Evolutionary conservation across 2,888 invertebrate species (phyloP), one percentile per base, ranked within the genome.

Genomic region (Drosophila algonquin): DNA sequence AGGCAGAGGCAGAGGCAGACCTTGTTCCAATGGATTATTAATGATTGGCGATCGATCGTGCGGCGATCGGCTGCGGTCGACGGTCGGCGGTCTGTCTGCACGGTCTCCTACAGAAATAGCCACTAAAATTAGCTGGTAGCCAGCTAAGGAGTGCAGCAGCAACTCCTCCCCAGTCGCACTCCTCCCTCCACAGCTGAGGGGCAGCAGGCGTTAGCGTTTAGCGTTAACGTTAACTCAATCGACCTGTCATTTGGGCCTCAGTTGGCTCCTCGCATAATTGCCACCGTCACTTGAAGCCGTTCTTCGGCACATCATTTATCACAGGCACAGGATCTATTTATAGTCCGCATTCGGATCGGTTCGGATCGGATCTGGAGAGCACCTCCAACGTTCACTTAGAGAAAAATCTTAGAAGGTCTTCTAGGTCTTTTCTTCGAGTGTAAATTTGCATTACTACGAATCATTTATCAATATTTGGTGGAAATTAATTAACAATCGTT

Each of bases 241-340:
- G 90, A 90, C 90, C 90, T 90, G 89, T 90, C 90, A 90, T 89
- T 90, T 88, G 81, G 82, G 75, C 79, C 80, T 81, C 76, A 79
- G 80, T 77, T 89, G 77, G 79, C 83, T 82, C 79, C 84, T 84
- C 81, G 74, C 87, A 90, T 90, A 90, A 90, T 90, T 90, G 90
- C 89, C 84, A 82, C 86, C 87, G 89, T 83, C 90, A 90, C 89
- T 90, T 87, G 78, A 88, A 90, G 87, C 80, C 79, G 79, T 88
- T 90, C 81, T 80, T 87, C 86, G 90, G 80, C 90, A 91, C 91
- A 90, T 91, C 90, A 91, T 91, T 91, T 91, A 83, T 91, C 90
- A 91, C 68, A 14, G 53, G 46, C 53, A 18, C 1, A 18, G 3
- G 14, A 44, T 56, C 73, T 82, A 81, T 83, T 86, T 79, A 73